Conservation (phyloP, 2,113 vertebrate species). For the Rhipidura dahli region DNA sequence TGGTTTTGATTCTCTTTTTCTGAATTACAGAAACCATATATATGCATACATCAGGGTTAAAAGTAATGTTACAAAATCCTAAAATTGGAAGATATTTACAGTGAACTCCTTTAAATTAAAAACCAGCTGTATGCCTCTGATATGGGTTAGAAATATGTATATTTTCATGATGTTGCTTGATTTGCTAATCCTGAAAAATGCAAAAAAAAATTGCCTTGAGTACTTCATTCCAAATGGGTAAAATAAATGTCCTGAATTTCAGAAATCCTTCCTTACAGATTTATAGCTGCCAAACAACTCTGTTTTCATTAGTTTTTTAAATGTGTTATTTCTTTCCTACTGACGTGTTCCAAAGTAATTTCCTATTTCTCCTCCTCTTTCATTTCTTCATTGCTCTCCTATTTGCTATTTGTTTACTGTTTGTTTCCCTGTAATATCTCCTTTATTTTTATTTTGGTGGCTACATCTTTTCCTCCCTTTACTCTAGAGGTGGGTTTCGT, state of each 20-base stretch:
- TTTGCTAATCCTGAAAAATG: background rate
- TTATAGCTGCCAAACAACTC: background rate
- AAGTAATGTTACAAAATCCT: background rate
- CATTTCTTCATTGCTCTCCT: background rate
- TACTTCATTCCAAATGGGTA: background rate
- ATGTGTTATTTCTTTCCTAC: background rate
- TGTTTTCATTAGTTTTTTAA: background rate
- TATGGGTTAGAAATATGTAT: background rate
- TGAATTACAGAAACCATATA: background rate
- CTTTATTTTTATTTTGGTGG: background rate
- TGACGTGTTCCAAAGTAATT: background rate
- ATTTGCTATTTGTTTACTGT: background rate
- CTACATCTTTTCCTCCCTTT: background rate
- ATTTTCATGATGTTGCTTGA: background rate
- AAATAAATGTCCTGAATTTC: background rate
- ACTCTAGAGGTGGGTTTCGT: background rate
- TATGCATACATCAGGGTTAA: background rate
- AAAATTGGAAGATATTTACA: background rate
- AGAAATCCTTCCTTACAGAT: background rate
- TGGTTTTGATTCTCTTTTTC: background rate
- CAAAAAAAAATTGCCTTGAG: background rate
- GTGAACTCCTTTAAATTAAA: background rate
- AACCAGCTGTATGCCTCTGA: background rate
- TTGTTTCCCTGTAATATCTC: background rate
- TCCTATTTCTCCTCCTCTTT: background rate